Base-by-base conservation (phyloP, 2,797 vertebrate species). In the Lindbergichthys nudifrons region DNA sequence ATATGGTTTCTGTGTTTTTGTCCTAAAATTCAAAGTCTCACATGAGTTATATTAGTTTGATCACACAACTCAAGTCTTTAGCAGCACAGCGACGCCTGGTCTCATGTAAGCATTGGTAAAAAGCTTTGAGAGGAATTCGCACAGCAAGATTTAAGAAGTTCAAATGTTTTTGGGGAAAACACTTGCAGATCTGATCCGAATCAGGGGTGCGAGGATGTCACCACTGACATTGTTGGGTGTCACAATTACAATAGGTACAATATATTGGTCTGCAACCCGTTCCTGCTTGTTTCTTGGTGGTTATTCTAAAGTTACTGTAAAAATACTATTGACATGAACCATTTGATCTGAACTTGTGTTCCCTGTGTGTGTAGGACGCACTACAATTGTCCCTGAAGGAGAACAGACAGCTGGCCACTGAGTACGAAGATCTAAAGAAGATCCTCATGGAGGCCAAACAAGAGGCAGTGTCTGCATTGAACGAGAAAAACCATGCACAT, bases 381-480 rank as follows among this genome's bases (percentile, higher is more conserved):
- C 89, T 64, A 61, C 85, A 39, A 23, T 80, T 62, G 84, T 26
- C 81, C 0, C 77, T 96, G 50, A 42, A 70, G 73, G 92, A 96
- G 90, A 97, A 97, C 69, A 26, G 81, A 23, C 83, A 36, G 50
- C 90, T 97, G 87, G 94, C 94, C 57, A 87, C 81, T 18, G 87
- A 94, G 67, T 96, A 96, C 70, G 15, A 92, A 65, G 66, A 43
- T 46, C 78, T 92, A 19, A 89, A 95, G 88, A 90, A 67, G 46
- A 69, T 41, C 21, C 93, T 91, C 45, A 85, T 94, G 83, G 75
- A 77, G 19, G 87, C 85, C 87, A 96, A 91, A 86, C 79, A 87
- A 46, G 83, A 94, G 18, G 92, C 92, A 11, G 86, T 84, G 66
- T 75, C 80, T 60, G 62, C 77, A 23, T 90, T 82, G 69, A 84